Conservation (phyloP, 2,888 invertebrate species). For the Mellilla xanthometata region DNA sequence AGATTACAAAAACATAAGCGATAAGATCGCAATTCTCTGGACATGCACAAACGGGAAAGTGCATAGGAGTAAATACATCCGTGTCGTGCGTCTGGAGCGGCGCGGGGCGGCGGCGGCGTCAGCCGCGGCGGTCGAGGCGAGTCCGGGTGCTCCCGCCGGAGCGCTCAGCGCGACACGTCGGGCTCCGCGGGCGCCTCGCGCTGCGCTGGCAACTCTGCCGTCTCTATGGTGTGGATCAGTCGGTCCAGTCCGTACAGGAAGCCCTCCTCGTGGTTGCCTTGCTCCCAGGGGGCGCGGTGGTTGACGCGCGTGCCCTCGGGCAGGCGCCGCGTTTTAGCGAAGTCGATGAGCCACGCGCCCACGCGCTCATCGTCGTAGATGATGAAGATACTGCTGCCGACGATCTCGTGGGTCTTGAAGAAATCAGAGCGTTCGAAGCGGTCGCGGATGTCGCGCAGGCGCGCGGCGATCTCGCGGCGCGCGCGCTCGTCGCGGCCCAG, state of each 20-base stretch:
- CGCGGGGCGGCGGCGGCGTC: conserved; percentile 46
- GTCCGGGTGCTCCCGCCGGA: conserved; percentile 41
- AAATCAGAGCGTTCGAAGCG: conserved; percentile 92
- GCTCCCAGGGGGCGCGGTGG: conserved; percentile 92
- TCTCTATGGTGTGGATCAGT: conserved; percentile 87
- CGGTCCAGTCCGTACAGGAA: conserved; percentile 96
- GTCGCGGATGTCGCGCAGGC: conserved; percentile 89
- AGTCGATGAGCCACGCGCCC: conserved; percentile 98
- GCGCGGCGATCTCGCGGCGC: conserved; percentile 86
- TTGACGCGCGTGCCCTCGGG: conserved; percentile 87
- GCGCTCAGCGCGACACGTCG: conserved; percentile 75
- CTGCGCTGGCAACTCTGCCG: conserved; percentile 53
- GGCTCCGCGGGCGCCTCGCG: conserved; percentile 54
- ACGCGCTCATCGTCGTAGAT: conserved; percentile 94
- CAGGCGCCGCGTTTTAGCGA: conserved; percentile 94
- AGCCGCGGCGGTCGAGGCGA: too few relatives aligned
- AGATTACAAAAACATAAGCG: conserved; percentile 65
- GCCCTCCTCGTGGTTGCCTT: conserved; percentile 99
- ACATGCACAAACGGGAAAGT: conserved; percentile 57
- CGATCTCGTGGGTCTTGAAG: conserved; percentile 94
- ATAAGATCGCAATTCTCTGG: conserved; percentile 65
- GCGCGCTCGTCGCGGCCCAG: conserved; percentile 85
- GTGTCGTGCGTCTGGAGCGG: conserved; percentile 52
- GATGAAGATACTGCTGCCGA: conserved; percentile 96
- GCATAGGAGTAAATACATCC: conserved; percentile 59